Percentiles rank a stretch among this genome's conserved stretches.
Conservation (phyloP, 2,797 vertebrate genomes). For the Ptychadena robeensis region DNA sequence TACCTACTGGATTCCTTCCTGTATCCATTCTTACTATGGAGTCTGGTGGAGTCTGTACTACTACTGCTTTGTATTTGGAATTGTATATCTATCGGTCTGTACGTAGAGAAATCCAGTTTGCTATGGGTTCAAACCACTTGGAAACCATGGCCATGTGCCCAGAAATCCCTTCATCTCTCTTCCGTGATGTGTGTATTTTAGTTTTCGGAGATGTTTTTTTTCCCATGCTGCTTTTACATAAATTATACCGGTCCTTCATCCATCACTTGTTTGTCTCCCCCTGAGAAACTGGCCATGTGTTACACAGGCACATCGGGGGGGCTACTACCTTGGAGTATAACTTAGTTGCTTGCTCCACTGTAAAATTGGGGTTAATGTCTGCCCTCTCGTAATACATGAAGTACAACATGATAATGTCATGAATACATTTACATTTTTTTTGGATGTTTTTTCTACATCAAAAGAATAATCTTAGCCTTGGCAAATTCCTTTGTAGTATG, state of each 20-base stretch:
- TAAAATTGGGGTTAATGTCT: constrained; percentile 18
- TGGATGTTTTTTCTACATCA: background rate
- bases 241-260: constrained; percentile 53
- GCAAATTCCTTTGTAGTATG: no score
- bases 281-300: constrained; percentile 47
- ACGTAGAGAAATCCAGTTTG: background rate
- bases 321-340: background rate
- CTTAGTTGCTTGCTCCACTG: background rate
- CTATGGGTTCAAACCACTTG: background rate
- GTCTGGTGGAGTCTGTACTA: no score
- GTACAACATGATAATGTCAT: background rate
- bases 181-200: constrained; percentile 22
- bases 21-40: no score
- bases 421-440: constrained; percentile 14
- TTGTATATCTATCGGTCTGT: no score
- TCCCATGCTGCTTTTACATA: constrained; percentile 55
- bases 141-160: background rate
- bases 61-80: no score
- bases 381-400: background rate
- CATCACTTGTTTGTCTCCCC: constrained; percentile 39
- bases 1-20: no score
- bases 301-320: constrained; percentile 47
- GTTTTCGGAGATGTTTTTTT: constrained; percentile 5
- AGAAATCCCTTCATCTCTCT: background rate
- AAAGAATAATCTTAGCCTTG: background rate